Conservation (phyloP, 1,140 invertebrate species). For the Brachionus calyciflorus region DNA sequence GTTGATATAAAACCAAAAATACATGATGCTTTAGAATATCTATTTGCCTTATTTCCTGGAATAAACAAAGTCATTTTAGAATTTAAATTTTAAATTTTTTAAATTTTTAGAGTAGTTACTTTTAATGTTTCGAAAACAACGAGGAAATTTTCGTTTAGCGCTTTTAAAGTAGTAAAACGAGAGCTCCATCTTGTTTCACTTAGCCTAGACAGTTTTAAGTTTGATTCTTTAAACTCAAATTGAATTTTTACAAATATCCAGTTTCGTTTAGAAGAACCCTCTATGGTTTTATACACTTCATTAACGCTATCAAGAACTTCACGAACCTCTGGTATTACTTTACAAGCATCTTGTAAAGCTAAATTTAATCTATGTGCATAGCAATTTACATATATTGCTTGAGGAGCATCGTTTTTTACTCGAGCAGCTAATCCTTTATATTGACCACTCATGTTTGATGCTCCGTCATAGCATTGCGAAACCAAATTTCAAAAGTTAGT, state of each 20-base stretch:
- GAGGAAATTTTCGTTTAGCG: neutral
- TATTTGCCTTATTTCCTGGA: too few species aligned
- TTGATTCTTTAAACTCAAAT: neutral
- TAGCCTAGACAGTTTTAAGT: conserved; percentile 18
- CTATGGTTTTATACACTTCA: conserved; percentile 25
- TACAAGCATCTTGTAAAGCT: neutral
- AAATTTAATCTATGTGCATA: conserved; percentile 28
- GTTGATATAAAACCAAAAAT: too few species aligned
- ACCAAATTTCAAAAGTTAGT: too few species aligned
- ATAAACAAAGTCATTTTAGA: too few species aligned
- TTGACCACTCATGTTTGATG: conserved; percentile 1
- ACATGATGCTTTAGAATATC: too few species aligned
- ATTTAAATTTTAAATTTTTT: too few species aligned
- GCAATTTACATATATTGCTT: conserved; percentile 19
- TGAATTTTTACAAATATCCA: conserved; percentile 13
- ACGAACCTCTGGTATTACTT: neutral
- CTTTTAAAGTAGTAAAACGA: conserved; percentile 10
- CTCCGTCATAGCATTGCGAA: conserved; percentile 14
- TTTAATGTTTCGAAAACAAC: conserved; percentile 5
- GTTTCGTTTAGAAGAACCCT: conserved; percentile 25
- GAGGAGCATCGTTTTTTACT: neutral
- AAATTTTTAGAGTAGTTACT: too few species aligned
- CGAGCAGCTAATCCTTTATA: neutral
- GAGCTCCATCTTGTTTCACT: conserved; percentile 15
- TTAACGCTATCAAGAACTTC: neutral